Percentiles rank a stretch among this genome's conserved stretches.
These are phyloP conservation scores for Aphrocallistes beatrix DNA, from an alignment of 37 sponge, comb jelly and placozoan genomes.

Conservation along the genomic window DNA sequence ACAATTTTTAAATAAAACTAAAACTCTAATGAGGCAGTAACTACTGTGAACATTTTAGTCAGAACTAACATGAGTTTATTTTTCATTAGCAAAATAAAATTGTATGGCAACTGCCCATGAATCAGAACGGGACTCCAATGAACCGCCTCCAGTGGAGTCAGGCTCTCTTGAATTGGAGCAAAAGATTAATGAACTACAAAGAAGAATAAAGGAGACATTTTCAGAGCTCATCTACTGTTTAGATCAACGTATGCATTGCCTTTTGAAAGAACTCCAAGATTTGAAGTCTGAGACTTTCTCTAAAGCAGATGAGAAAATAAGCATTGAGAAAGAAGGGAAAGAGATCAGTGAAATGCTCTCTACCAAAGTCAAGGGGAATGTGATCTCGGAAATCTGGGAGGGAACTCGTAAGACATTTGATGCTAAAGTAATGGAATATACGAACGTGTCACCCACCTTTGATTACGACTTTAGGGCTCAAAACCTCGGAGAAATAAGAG, in stretches of 20 bases:
- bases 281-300: neutral
- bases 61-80: too few relatives aligned
- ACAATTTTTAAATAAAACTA: too few relatives aligned
- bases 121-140: too few relatives aligned
- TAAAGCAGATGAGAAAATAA: neutral
- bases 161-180: neutral
- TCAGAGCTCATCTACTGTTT: neutral
- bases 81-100: too few relatives aligned
- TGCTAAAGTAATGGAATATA: neutral
- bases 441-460: neutral
- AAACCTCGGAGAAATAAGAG: neutral
- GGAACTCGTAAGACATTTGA: neutral
- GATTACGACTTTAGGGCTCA: neutral
- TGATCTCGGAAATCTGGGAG: neutral
- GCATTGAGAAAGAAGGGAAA: neutral
- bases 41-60: too few relatives aligned
- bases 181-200: neutral
- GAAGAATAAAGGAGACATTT: neutral
- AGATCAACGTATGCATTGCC: neutral
- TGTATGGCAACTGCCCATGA: too few relatives aligned
- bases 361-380: neutral
- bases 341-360: neutral
- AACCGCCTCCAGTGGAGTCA: neutral
- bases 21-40: too few relatives aligned
- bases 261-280: neutral